These are phyloP conservation scores for Chlorops oryzae DNA, from an alignment of 1,140 invertebrate genomes.

Conservation along the genomic window DNA sequence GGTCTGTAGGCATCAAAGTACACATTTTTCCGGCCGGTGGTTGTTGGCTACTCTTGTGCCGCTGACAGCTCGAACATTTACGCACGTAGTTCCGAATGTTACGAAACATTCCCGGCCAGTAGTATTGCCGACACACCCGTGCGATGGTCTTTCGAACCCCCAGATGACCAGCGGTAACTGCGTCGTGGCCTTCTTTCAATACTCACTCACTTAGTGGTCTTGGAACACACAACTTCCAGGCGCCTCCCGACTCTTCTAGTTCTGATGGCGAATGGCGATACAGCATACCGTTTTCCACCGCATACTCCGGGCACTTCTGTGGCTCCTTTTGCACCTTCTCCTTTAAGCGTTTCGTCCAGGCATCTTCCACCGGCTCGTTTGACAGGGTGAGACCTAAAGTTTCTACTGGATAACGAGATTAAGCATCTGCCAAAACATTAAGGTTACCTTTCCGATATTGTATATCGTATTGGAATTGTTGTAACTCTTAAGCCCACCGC, in stretches of 20 bases:
- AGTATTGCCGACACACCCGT: background rate
- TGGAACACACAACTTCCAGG: too few relatives aligned
- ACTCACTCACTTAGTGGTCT: background rate
- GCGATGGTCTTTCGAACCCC: slow-evolving; percentile 1
- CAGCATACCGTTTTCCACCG: background rate
- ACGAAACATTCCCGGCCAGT: slow-evolving; percentile 6
- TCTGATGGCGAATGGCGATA: background rate
- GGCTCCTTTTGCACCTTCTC: background rate
- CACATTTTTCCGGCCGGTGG: background rate
- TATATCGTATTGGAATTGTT: background rate
- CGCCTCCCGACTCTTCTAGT: too few relatives aligned
- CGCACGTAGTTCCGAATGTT: background rate
- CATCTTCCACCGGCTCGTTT: background rate
- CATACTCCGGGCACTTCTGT: background rate
- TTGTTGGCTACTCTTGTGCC: background rate
- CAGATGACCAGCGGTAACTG: background rate
- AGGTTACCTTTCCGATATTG: background rate
- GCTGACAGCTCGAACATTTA: background rate
- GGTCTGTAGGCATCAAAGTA: background rate
- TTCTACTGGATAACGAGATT: too few relatives aligned
- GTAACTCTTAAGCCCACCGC: background rate
- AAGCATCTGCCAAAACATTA: background rate
- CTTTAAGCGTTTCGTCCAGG: background rate
- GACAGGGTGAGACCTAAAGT: too few relatives aligned
- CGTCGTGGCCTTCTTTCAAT: background rate